Evolutionary conservation across 2,113 vertebrate species (phyloP).

Genomic region (Sorex araneus): DNA sequence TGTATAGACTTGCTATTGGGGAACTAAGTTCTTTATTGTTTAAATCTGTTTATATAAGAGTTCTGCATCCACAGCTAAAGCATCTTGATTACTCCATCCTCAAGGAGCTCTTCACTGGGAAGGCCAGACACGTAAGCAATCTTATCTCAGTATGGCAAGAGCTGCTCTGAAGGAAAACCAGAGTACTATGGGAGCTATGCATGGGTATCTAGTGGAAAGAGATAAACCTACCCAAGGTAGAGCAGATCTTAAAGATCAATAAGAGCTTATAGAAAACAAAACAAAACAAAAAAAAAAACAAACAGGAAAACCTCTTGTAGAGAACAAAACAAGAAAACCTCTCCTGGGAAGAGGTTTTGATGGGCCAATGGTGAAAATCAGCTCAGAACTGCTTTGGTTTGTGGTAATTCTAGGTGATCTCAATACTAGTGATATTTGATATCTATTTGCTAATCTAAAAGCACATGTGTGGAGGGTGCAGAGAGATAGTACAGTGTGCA

Average conservation of each 20-base stretch:
- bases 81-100: neutral
- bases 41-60: constrained; percentile 56
- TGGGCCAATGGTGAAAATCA: neutral
- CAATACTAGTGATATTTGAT: constrained; percentile 2
- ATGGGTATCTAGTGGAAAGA: too few species aligned
- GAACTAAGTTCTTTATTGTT: constrained; percentile 19
- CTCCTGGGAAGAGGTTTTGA: too few species aligned
- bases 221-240: neutral
- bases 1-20: neutral
- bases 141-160: neutral
- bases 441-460: constrained; percentile 1
- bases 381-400: constrained; percentile 8
- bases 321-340: neutral
- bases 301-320: neutral
- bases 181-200: neutral
- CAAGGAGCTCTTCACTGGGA: neutral
- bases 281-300: too few species aligned
- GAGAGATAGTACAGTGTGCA: too few species aligned
- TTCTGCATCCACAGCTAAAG: constrained; percentile 16
- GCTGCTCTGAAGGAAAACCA: constrained; percentile 27
- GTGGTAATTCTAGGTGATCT: constrained; percentile 34
- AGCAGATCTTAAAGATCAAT: neutral
- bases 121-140: neutral
- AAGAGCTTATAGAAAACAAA: neutral
- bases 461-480: neutral